phyloP scores from a whole-genome alignment of 2,797 vertebrate species.

The Onychomys torridus region DNA sequence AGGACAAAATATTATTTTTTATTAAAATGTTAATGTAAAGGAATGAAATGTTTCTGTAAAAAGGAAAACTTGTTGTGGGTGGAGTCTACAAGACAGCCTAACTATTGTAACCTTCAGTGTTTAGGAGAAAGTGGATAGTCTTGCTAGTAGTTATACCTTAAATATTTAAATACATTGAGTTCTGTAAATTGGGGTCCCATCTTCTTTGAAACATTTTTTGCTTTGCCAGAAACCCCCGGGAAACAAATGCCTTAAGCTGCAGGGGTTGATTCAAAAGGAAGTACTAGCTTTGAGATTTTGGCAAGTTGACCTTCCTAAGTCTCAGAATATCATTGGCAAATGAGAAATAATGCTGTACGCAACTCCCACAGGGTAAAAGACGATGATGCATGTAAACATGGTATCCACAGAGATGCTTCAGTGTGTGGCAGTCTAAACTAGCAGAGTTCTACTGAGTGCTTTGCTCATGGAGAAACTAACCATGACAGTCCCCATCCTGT shows the following conservation, averaged over 20 bases:
- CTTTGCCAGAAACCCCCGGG: constrained; percentile 34
- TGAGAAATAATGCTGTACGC: background rate
- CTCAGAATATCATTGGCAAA: constrained; percentile 1
- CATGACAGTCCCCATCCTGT: background rate
- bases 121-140: background rate
- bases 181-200: constrained; percentile 18
- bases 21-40: constrained; percentile 35
- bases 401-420: background rate
- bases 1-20: constrained; percentile 14
- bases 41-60: constrained; percentile 9
- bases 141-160: constrained; percentile 11
- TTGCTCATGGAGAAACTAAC: background rate
- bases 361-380: background rate
- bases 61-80: constrained; percentile 45
- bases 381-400: background rate
- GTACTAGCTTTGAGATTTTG: background rate
- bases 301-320: background rate
- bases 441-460: background rate
- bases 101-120: background rate
- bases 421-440: background rate
- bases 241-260: background rate
- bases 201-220: background rate
- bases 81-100: constrained; percentile 21
- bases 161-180: constrained; percentile 40
- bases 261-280: background rate